Evolutionary conservation across 2,797 vertebrate species (phyloP), one percentile per base, ranked within the genome.

Genomic region (Coranthus polyacanthus): DNA sequence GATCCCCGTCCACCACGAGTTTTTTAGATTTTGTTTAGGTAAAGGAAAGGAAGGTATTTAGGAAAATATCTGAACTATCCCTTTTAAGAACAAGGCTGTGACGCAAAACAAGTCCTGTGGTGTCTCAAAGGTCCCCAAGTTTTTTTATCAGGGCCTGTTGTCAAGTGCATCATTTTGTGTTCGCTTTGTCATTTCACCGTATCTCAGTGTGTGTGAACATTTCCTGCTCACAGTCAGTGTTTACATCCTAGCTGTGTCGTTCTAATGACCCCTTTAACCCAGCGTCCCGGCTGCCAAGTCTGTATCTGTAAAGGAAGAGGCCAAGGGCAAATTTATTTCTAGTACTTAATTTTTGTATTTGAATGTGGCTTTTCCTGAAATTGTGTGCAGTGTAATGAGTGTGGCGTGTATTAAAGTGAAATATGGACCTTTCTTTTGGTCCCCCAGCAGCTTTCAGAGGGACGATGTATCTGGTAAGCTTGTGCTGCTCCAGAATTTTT

Each of bases 381-480:
- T 44, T 44, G 3, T 73, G 1, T 68, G 17, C 20, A 7, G 34
- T 21, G 18, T 20, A 9, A 47, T 66, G 12, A 39, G 7, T 65
- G 6, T 79, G 34, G 36, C 68, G 22, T 87, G 43, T 78, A 60
- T 61, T 77, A 9, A 78, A 83, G 75, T 76, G 57, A 75, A 72
- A 78, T 51, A 15, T 38, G 44, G 72, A 58, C 72, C 66, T 86
- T 87, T 67, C 68, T 63, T 83, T 86, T 88, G 56, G 52, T 88
- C 71, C 87, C 69, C 68, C 64, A 72, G 80, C 89, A 84, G 86
- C 88, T 53, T 77, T 60, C 71, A 57, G 55, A 71, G 49, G 82
- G 75, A 88, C 77, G 75, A 82, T 53, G 78, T 26, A 12, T 82
- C 72, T 79, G 89, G 89, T 90, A 91, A 93, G 88, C 75, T 49